Base-by-base conservation (phyloP, 1,140 invertebrate genomes). In the Rhopalosiphum maidis region DNA sequence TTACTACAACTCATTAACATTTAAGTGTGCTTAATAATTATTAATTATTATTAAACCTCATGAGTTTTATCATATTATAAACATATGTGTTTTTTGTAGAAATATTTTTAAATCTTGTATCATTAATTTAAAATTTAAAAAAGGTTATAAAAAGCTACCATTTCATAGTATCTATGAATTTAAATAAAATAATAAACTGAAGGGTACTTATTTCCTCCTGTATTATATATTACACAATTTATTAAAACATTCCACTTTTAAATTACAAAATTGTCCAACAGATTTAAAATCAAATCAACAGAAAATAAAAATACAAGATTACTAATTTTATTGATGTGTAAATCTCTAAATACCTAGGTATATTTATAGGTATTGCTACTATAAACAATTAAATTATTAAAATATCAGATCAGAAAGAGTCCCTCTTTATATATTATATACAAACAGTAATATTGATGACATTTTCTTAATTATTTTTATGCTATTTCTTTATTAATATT, bases 51-150 rank as follows among this genome's bases (percentile, higher is more conserved):
- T 77, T 77, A 77, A 77, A 68, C 37, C 55, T 68, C 41, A 22
- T 90, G 37, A 77, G n/a, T 15, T 68, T 5, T 90, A 68, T 90
- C 25, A 90, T 90, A 43, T 89, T 88, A 25, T 60, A 41, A 9
- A 90, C 41, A 41, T 18, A 35, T 30, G 55, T 55, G 51, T 30
- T 68, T 68, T 90, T 25, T 43, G 43, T 46, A 68, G 68, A 90
- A 60, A 68, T 43, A 90, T 90, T 90, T 68, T 43, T 30, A 60
- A 25, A 68, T 46, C 9, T 60, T 90, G 46, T 68, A 43, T 90
- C 11, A 60, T 90, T 60, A 25, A 43, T 85, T 43, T 43, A 41
- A 85, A 85, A 41, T 11, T 23, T 43, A 3, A 7, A 77, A 77
- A n/a, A 77, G 15, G 60, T 77, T n/a, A 77, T 11, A 77, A 77